Evolutionary conservation across 2,888 invertebrate genomes (phyloP), one percentile per base, ranked within the genome.

Genomic region (Cephus rjabovi): DNA sequence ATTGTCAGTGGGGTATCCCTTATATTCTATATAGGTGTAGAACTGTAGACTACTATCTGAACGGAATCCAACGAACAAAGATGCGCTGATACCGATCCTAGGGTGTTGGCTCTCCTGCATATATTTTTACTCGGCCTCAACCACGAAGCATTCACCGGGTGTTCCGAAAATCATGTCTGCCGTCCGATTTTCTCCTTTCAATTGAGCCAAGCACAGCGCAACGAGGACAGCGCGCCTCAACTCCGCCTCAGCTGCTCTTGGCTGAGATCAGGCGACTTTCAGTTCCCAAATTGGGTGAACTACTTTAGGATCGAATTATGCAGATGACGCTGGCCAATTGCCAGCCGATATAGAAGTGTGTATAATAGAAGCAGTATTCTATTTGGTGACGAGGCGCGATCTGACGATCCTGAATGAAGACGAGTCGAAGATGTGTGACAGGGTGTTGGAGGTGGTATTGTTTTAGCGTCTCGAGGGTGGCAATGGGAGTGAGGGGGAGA

Each of bases 31-130:
- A 70, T 70, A 70, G 70, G 70, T 33, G 70, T 33, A 33, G 30
- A 70, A 33, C 31, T 70, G 70, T 70, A 70, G 70, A 70, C 70
- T 30, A 33, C 70, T 70, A 70, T 70, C 70, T 70, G 31, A 11
- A 30, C 33, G 31, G 30, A 11, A 30, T 30, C 70, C 70, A 33
- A 70, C 31, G 70, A 70, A 70, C 30, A 70, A 70, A 70, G 70
- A 70, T 70, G 70, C 70, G 70, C 70, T 33, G 70, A 70, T 70
- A 70, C 70, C 30, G 70, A 70, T 70, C 70, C 70, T 33, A 33
- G 70, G 70, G 70, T 70, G 70, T 70, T 70, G 70, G 70, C 70
- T 70, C 70, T n/a, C 70, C 70, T 70, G 70, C 70, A 70, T 70
- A 70, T 70, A 70, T 70, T 30, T 70, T 70, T 70, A 70, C 33